Evolutionary conservation across 2,113 vertebrate species (phyloP).

Genomic region (Forbesichthys agassizii): DNA sequence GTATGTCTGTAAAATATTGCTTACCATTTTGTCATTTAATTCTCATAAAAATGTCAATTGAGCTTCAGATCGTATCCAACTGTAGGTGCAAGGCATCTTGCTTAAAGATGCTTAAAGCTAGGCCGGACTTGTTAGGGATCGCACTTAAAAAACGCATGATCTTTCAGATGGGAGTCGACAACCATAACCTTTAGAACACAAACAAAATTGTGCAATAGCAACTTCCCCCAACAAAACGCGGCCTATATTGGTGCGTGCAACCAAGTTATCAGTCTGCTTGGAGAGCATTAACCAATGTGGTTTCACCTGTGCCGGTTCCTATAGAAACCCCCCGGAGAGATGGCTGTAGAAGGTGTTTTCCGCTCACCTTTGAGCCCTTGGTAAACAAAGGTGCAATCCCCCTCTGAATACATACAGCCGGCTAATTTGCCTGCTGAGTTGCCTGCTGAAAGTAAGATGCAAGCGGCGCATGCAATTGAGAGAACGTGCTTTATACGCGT

Average conservation of each 20-base stretch:
- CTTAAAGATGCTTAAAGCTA: no score
- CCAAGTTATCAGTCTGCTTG: constrained; percentile 50
- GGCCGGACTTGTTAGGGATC: no score
- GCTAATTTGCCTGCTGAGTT: constrained; percentile 16
- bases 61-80: no score
- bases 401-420: constrained; percentile 25
- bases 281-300: constrained; percentile 70
- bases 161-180: no score
- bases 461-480: constrained; percentile 23
- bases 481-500: constrained; percentile 35
- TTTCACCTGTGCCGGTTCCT: constrained; percentile 67
- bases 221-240: constrained; percentile 35
- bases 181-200: neutral
- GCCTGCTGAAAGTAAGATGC: constrained; percentile 12
- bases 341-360: constrained; percentile 51
- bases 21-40: no score
- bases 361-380: constrained; percentile 65
- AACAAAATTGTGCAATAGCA: constrained; percentile 8
- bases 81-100: neutral
- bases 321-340: constrained; percentile 67
- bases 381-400: constrained; percentile 59
- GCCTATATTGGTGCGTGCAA: constrained; percentile 9
- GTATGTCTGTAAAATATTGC: no score
- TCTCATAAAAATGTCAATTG: no score
- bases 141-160: no score